Percentiles rank a stretch among this genome's conserved stretches.
phyloP scores from a whole-genome alignment of 2,113 vertebrate genomes.

The Lepus timidus region DNA sequence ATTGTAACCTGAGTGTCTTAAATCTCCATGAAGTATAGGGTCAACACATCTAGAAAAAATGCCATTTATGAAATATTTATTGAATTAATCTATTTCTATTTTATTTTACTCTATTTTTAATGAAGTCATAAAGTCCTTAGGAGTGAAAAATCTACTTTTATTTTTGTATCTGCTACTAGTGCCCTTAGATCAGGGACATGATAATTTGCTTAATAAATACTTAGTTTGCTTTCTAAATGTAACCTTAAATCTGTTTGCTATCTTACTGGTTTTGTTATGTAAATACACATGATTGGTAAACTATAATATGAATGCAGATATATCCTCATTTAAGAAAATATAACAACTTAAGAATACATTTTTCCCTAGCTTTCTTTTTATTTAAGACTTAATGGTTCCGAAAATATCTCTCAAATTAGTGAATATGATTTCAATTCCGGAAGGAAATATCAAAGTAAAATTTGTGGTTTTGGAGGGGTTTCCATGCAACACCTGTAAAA shows the following conservation, averaged over 20 bases:
- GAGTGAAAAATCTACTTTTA: neutral
- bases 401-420: neutral
- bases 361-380: neutral
- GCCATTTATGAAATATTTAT: neutral
- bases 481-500: neutral
- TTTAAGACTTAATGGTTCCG: neutral
- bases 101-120: neutral
- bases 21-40: neutral
- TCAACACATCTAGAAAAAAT: neutral
- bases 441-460: neutral
- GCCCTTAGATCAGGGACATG: neutral
- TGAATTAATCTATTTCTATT: neutral
- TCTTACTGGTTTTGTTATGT: neutral
- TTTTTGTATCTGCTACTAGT: neutral
- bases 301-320: neutral
- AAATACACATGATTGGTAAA: neutral
- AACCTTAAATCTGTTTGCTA: neutral
- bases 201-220: neutral
- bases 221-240: neutral
- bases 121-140: neutral
- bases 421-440: neutral
- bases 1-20: neutral
- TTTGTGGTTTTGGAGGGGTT: accelerated
- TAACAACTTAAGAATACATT: neutral
- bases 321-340: neutral